Evolutionary conservation across 2,797 vertebrate genomes (phyloP).

Genomic region (Pipistrellus kuhlii): DNA sequence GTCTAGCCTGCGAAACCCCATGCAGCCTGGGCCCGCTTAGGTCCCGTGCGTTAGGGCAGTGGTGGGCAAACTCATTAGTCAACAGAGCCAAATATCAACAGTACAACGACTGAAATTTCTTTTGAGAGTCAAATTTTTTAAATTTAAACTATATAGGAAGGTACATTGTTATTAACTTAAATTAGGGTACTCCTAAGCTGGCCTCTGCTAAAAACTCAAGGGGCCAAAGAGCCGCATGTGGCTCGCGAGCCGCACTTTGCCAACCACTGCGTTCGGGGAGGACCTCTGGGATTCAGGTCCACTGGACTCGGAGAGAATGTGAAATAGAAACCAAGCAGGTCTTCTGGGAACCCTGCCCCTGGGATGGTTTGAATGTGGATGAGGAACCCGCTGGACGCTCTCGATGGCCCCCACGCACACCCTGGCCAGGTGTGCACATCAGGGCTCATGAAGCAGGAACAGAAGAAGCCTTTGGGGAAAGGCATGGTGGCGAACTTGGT

Average conservation of each 20-base stretch:
- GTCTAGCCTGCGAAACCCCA: not conserved
- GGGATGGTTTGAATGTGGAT: not conserved
- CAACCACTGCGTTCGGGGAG: too few relatives aligned
- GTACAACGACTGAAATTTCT: too few relatives aligned
- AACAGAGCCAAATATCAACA: too few relatives aligned
- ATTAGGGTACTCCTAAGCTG: too few relatives aligned
- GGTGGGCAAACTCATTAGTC: too few relatives aligned
- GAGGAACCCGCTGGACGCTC: not conserved
- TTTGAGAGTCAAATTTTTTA: too few relatives aligned
- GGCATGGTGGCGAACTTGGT: not conserved
- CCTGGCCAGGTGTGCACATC: not conserved
- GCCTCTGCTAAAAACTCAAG: too few relatives aligned
- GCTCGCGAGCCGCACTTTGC: too few relatives aligned
- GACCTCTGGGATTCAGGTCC: not conserved
- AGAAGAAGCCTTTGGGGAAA: not conserved
- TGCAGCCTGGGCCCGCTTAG: not conserved
- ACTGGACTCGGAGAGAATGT: not conserved
- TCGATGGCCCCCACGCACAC: rapidly evolving
- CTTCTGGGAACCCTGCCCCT: not conserved
- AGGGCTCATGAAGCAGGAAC: not conserved
- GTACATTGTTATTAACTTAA: too few relatives aligned
- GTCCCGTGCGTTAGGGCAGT: too few relatives aligned
- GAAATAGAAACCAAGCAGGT: not conserved
- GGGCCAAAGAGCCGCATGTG: too few relatives aligned
- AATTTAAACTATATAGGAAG: too few relatives aligned